phyloP scores from a whole-genome alignment of 2,113 vertebrate species.

The Daubentonia madagascariensis region DNA sequence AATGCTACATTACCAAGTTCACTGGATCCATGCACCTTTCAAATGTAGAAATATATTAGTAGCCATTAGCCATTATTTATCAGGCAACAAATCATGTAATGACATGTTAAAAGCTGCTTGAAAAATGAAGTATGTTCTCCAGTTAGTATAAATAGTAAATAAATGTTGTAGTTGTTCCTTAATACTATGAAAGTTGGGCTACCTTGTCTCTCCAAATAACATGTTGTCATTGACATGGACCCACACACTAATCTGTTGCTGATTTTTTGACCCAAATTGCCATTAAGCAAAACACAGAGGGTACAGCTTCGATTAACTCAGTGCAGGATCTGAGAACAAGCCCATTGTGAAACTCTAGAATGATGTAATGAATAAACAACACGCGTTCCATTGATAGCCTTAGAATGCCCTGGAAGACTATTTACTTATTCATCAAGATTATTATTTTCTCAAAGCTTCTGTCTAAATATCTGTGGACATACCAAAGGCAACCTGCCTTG shows the following conservation, averaged over 20 bases:
- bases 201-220: neutral
- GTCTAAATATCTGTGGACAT: neutral
- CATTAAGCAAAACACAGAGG: neutral
- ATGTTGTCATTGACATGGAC: neutral
- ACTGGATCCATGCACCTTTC: neutral
- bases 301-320: neutral
- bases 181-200: neutral
- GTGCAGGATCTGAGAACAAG: neutral
- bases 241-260: neutral
- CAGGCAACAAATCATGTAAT: neutral
- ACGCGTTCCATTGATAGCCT: neutral
- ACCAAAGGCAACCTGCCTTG: neutral
- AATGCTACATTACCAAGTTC: neutral
- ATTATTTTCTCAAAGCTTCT: constrained; percentile 3
- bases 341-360: neutral
- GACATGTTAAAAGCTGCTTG: neutral
- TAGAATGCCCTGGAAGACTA: neutral
- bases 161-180: neutral
- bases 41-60: neutral
- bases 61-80: neutral
- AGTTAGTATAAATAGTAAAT: neutral
- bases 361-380: neutral
- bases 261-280: neutral
- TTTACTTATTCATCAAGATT: neutral
- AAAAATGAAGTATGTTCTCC: neutral